Evolutionary conservation across 2,888 invertebrate genomes (phyloP), one percentile per base, ranked within the genome.

Genomic region (Nemapogon koenigi): DNA sequence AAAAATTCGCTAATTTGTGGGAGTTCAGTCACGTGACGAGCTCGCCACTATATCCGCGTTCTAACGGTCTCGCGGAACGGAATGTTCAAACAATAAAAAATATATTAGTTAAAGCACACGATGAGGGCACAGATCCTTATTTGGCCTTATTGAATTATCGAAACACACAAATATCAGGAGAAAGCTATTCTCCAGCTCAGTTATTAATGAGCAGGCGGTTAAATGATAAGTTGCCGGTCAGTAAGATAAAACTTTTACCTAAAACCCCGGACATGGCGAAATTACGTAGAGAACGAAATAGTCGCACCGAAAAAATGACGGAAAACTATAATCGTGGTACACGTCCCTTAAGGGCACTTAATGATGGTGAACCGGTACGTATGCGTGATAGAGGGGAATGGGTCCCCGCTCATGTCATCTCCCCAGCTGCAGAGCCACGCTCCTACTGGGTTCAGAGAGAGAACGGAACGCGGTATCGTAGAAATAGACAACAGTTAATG

Each of bases 201-300:
- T 16, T 44, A 16, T 15, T 47, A 1, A 48, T 48, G 48, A 44
- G 45, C 2, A 27, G 46, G 6, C 36, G 40, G 4, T 28, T 45
- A 1, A 44, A 44, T 8, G 44, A 42, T 2, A 26, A 39, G n/a
- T 25, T 46, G 4, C 46, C 45, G 19, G 16, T 27, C 11, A 16
- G 4, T 10, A 16, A 16, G 3, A 15, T 27, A 16, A 16, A 15
- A 27, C 18, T 45, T 7, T 10, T 17, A 3, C 39, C 40, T 3
- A 18, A 16, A 16, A 29, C 39, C 2, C 22, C 3, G 8, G 16
- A n/a, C 16, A 35, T 17, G 35, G 26, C 10, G 4, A 31, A 17
- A 27, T 11, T 3, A 35, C 29, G n/a, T 26, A 25, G 16, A 4
- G 11, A 14, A 3, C 30, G 30, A 4, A 10, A 30, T 7, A 4